Conservation (phyloP, 1,140 invertebrate species). For the Brachystomella parvula region DNA sequence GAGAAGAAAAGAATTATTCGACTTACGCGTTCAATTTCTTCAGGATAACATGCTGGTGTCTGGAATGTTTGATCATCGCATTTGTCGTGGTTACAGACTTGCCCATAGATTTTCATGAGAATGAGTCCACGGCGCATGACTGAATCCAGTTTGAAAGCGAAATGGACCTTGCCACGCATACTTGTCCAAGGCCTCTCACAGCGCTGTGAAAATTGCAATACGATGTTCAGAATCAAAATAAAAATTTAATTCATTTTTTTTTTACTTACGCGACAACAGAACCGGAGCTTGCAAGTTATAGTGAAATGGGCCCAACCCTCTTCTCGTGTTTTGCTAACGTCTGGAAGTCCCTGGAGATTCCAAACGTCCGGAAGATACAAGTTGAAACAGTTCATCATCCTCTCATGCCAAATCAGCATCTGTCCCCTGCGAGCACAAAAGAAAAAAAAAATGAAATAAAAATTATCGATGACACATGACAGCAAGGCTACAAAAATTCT, state of each 20-base stretch:
- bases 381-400: conserved; percentile 14
- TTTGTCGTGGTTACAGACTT: conserved; percentile 18
- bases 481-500: neutral
- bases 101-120: conserved; percentile 26
- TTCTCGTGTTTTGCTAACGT: neutral
- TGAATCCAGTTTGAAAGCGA: conserved; percentile 8
- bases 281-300: conserved; percentile 22
- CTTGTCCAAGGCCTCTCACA: conserved; percentile 24
- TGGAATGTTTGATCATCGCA: conserved; percentile 20
- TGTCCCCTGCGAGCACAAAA: conserved; percentile 20
- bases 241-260: neutral
- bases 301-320: conserved; percentile 6
- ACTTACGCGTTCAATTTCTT: conserved; percentile 25
- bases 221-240: neutral
- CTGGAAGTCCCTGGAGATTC: conserved; percentile 19
- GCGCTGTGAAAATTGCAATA: too few species aligned
- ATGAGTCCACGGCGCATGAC: neutral
- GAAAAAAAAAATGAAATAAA: neutral
- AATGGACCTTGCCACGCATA: conserved; percentile 23
- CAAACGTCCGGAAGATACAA: conserved; percentile 13
- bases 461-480: neutral
- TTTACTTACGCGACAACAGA: conserved; percentile 23
- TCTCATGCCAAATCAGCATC: conserved; percentile 18
- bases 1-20: neutral
- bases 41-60: conserved; percentile 24